Conservation (phyloP, 2,797 vertebrate species). For the Esox lucius region DNA sequence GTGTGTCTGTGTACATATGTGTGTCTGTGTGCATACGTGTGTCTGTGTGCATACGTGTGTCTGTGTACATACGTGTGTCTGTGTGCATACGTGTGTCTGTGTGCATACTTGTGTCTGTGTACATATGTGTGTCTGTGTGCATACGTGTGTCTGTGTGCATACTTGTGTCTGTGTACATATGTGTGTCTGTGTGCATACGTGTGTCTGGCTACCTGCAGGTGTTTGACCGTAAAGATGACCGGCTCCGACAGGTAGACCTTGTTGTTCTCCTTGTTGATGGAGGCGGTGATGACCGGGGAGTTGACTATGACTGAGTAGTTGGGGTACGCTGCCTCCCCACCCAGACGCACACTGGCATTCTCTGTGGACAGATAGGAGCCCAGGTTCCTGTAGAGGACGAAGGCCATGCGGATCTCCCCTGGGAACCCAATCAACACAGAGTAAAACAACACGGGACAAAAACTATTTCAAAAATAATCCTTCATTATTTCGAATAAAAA, state of each 20-base stretch:
- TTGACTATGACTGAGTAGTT: constrained; percentile 98
- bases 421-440: constrained; percentile 30
- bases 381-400: constrained; percentile 95
- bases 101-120: constrained; percentile 31
- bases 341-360: constrained; percentile 91
- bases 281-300: constrained; percentile 94
- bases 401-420: constrained; percentile 97
- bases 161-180: not conserved
- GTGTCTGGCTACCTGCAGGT: constrained; percentile 80
- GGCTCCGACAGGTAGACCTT: constrained; percentile 97
- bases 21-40: not conserved
- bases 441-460: not conserved
- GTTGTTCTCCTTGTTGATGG: constrained; percentile 98
- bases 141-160: not conserved
- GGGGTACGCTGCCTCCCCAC: constrained; percentile 87
- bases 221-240: constrained; percentile 93
- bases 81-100: not conserved
- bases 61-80: not conserved
- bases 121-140: not conserved
- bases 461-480: too few relatives aligned
- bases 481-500: too few relatives aligned
- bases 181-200: too few relatives aligned
- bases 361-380: constrained; percentile 94
- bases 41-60: not conserved
- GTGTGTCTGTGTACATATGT: too few relatives aligned